phyloP scores from a whole-genome alignment of 1,140 invertebrate species.

The Drosophila dunni region DNA sequence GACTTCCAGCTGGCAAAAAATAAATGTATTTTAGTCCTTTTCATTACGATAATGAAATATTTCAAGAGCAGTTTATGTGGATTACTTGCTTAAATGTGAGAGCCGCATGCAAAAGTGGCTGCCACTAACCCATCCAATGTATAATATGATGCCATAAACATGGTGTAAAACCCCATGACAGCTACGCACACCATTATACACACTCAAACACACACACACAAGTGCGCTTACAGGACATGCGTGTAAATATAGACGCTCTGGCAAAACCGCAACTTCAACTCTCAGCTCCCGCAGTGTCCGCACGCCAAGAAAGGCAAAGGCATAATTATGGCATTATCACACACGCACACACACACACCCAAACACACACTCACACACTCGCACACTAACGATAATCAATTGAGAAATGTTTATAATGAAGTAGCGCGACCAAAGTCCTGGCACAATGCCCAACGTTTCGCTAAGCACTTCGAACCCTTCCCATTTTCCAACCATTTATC shows the following conservation, averaged over 20 bases:
- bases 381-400: constrained; percentile 79
- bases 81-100: constrained; percentile 74
- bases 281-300: constrained; percentile 35
- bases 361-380: constrained; percentile 9
- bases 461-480: constrained; percentile 72
- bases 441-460: constrained; percentile 38
- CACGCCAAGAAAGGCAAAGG: constrained; percentile 69
- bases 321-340: constrained; percentile 81
- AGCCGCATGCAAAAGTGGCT: constrained; percentile 67
- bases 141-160: constrained; percentile 60
- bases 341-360: constrained; percentile 40
- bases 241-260: constrained; percentile 71
- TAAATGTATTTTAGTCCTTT: constrained; percentile 72
- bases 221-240: constrained; percentile 56
- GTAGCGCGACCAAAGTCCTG: constrained; percentile 66
- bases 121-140: constrained; percentile 20
- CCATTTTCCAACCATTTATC: constrained; percentile 46
- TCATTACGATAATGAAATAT: constrained; percentile 82
- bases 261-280: constrained; percentile 68
- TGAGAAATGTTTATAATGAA: constrained; percentile 83
- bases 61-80: constrained; percentile 79
- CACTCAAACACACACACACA: constrained; percentile 6
- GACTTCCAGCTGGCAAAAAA: constrained; percentile 57
- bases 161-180: constrained; percentile 50
- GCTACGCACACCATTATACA: constrained; percentile 4